phyloP scores from a whole-genome alignment of 2,888 invertebrate species.

The Drosophila merina region DNA sequence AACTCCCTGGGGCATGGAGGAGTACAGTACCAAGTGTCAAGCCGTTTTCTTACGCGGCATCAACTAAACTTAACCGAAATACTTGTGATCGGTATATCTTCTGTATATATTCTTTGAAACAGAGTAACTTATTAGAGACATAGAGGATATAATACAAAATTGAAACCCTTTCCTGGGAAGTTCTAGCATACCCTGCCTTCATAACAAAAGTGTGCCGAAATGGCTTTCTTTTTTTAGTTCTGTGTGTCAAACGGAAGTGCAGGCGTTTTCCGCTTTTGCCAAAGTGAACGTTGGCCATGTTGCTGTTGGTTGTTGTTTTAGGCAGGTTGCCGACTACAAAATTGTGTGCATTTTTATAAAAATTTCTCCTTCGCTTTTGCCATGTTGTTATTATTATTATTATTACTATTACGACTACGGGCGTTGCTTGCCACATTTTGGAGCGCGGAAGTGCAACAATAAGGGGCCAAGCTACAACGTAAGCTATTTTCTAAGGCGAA shows the following conservation, averaged over 20 bases:
- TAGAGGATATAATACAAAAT: too few species aligned
- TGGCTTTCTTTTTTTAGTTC: constrained; percentile 18
- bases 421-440: constrained; percentile 52
- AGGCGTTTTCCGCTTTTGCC: constrained; percentile 74
- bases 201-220: constrained; percentile 34
- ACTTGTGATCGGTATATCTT: too few species aligned
- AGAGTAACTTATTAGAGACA: neutral
- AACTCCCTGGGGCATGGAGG: constrained; percentile 18
- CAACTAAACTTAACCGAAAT: neutral
- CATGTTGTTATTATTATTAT: constrained; percentile 30
- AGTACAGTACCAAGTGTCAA: constrained; percentile 1
- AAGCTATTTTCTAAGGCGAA: constrained; percentile 56
- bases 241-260: constrained; percentile 70
- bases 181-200: neutral
- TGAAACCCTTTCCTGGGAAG: neutral
- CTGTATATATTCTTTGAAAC: too few species aligned
- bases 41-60: too few species aligned
- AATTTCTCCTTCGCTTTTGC: constrained; percentile 31
- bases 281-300: constrained; percentile 58
- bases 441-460: constrained; percentile 72
- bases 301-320: constrained; percentile 40
- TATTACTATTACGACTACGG: constrained; percentile 12
- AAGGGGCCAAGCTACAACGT: constrained; percentile 41
- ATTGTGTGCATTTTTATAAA: constrained; percentile 72
- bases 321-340: constrained; percentile 68